A percentile compares a stretch with the other conserved stretches of the same genome.
Conservation (phyloP, 2,113 vertebrate genomes). For the Paralichthys olivaceus region DNA sequence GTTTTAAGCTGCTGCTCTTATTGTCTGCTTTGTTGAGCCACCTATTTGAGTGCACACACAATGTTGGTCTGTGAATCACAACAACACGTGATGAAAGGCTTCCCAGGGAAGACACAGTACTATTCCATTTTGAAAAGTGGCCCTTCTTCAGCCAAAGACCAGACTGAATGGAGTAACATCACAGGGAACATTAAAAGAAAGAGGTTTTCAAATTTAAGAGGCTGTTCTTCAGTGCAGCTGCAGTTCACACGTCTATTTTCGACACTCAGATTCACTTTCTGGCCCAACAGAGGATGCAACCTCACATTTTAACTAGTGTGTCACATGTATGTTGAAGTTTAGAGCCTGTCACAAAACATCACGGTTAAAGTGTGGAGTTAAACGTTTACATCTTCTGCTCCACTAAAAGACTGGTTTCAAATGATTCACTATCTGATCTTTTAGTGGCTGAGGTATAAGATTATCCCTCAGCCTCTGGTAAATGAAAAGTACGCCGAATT, state of each 20-base stretch:
- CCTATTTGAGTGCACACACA: not conserved
- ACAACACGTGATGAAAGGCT: no score
- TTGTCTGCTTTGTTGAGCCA: not conserved
- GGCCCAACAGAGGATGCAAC: not conserved
- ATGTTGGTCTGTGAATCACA: conserved; percentile 10
- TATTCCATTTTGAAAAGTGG: not conserved
- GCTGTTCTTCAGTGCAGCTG: not conserved
- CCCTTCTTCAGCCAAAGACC: not conserved
- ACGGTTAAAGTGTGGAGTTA: not conserved
- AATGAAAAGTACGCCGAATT: conserved; percentile 5
- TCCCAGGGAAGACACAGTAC: no score
- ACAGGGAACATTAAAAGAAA: not conserved
- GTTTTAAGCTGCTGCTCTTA: not conserved
- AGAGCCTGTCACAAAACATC: not conserved
- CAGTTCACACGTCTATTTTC: not conserved
- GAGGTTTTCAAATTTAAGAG: not conserved
- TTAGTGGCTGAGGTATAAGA: no score
- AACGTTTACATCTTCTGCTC: not conserved
- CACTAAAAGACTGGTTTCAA: not conserved
- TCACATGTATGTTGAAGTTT: no score
- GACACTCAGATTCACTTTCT: not conserved
- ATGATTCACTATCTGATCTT: no score
- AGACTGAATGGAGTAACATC: not conserved
- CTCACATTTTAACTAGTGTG: no score
- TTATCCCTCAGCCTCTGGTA: not conserved